Base-by-base conservation (phyloP, 2,113 vertebrate genomes). In the Micronisus gabar region DNA sequence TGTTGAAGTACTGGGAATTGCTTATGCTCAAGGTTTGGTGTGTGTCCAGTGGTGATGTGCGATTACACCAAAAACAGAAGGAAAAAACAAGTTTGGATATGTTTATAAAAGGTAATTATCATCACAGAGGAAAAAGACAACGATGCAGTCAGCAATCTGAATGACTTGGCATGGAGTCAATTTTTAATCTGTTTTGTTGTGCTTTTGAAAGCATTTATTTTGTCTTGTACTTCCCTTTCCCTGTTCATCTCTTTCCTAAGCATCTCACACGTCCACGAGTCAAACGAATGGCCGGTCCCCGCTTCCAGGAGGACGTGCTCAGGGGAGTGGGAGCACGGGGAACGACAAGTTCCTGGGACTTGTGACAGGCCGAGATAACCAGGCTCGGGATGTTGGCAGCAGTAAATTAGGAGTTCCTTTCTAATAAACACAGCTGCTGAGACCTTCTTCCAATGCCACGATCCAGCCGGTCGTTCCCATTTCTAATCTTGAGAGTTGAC, bases 401-500 rank as follows among this genome's bases (percentile, higher is more conserved):
- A 67, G 61, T 94, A 75, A 83, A 92, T 80, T 14, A 68, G 58
- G 79, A 38, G 66, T 71, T 75, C 66, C 86, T 94, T 91, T 38
- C 85, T 71, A 36, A 41, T 67, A 86, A 94, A 62, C 81, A 87
- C 68, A 95, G 88, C 96, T 97, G 68, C 61, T 36, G 86, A 79
- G 73, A 85, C 56, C 25, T 76, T 87, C 25, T 76, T 86, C 72
- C 93, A 88, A 21, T 88, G 81, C 18, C 96, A 59, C 12, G 75
- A 32, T 79, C 96, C 86, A 95, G 95, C 90, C 56, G 93, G 96
- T 71, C 73, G 43, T 93, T 96, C 95, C 96, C 90, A 29, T 90
- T 95, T 92, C 93, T 96, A 96, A 95, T 97, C 83, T 79, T 89
- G 67, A 72, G 94, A 62, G 95, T 53, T 97, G 98, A 73, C 95